A percentile compares a stretch with the other conserved stretches of the same genome.
These are phyloP conservation scores for Trachelus tabidus DNA, from an alignment of 2,888 invertebrate species.

Conservation along the genomic window DNA sequence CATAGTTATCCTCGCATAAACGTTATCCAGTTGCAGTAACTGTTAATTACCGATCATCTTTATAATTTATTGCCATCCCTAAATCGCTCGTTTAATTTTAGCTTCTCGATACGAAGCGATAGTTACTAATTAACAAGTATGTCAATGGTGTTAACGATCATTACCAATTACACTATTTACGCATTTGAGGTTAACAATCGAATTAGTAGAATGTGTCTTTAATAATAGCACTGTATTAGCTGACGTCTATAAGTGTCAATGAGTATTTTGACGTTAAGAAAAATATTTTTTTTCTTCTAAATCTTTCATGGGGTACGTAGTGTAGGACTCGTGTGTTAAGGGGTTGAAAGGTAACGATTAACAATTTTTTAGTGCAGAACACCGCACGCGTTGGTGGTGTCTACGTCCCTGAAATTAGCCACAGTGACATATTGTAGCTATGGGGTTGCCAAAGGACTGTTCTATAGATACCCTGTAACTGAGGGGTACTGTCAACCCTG, in stretches of 20 bases:
- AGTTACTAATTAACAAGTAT: background rate
- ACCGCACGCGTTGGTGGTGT: slow-evolving; percentile 17
- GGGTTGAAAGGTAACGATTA: slow-evolving; percentile 18
- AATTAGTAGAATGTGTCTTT: background rate
- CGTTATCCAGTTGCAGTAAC: slow-evolving; percentile 44
- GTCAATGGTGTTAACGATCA: background rate
- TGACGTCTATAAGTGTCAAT: background rate
- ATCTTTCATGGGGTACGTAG: background rate
- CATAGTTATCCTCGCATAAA: slow-evolving; percentile 31
- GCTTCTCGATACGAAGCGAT: background rate
- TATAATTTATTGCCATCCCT: slow-evolving; percentile 37
- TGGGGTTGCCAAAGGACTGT: slow-evolving; percentile 15
- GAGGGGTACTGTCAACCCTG: slow-evolving; percentile 44
- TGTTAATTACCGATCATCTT: slow-evolving; percentile 50
- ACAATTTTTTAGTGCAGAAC: slow-evolving; percentile 1
- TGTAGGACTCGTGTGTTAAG: background rate
- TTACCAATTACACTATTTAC: background rate
- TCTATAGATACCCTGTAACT: slow-evolving; percentile 10
- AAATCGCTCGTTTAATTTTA: background rate
- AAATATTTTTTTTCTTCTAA: background rate
- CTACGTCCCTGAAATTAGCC: slow-evolving; percentile 63
- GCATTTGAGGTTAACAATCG: background rate
- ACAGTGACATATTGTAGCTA: slow-evolving; percentile 62
- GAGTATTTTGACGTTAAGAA: background rate
- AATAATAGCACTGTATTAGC: background rate